phyloP scores from a whole-genome alignment of 2,888 invertebrate genomes.

The Bibio marci region DNA sequence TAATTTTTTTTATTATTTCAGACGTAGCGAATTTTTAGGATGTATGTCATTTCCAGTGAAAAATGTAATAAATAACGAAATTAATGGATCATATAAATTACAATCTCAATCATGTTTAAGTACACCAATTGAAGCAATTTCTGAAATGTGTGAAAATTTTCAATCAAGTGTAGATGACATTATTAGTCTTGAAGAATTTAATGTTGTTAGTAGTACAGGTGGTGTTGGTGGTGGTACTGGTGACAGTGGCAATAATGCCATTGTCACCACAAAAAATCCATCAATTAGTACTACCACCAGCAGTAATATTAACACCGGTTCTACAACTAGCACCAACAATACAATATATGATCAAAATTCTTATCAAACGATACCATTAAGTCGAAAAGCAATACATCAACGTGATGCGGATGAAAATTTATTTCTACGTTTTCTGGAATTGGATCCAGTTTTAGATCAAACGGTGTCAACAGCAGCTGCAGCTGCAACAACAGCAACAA shows the following conservation, averaged over 20 bases:
- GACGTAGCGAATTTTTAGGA: slow-evolving; percentile 86
- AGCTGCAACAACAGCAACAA: slow-evolving; percentile 26
- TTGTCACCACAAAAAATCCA: background rate
- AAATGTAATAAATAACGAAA: slow-evolving; percentile 53
- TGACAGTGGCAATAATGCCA: background rate
- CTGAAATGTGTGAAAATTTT: slow-evolving; percentile 27
- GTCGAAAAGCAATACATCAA: slow-evolving; percentile 39
- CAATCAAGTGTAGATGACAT: slow-evolving; percentile 29
- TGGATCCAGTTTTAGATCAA: slow-evolving; percentile 56
- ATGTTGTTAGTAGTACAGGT: slow-evolving; percentile 23
- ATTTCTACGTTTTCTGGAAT: slow-evolving; percentile 57
- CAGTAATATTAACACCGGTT: background rate
- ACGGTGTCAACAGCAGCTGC: slow-evolving; percentile 20
- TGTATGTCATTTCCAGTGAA: slow-evolving; percentile 82
- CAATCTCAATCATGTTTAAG: slow-evolving; percentile 45
- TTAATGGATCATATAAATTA: slow-evolving; percentile 55
- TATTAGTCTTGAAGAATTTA: slow-evolving; percentile 26
- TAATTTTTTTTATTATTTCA: slow-evolving; percentile 37
- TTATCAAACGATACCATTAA: slow-evolving; percentile 24
- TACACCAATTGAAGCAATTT: slow-evolving; percentile 24
- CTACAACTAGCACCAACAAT: slow-evolving; percentile 1
- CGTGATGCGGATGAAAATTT: slow-evolving; percentile 56
- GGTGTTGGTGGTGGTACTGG: slow-evolving; percentile 12
- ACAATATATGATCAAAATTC: no score
- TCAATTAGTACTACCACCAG: background rate